Conservation (phyloP, 1,140 invertebrate genomes). For the Epicauta chinensis region DNA sequence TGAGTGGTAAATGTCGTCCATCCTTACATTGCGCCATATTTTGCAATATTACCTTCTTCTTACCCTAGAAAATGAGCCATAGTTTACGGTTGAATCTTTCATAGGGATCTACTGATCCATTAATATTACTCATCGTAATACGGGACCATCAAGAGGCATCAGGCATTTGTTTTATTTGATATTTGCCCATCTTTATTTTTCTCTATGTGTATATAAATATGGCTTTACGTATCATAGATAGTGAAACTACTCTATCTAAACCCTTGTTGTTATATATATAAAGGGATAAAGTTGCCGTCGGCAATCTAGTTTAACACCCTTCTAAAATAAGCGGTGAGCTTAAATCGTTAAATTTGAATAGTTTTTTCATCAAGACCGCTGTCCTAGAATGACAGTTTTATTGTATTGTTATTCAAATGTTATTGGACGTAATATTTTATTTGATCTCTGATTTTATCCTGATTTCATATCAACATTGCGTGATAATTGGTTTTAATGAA, state of each 20-base stretch:
- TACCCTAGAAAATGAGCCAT: conserved; percentile 32
- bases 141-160: conserved; percentile 14
- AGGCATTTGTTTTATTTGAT: conserved; percentile 14
- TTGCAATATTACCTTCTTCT: conserved; percentile 22
- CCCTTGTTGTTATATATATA: neutral
- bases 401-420: conserved; percentile 20
- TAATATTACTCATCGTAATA: conserved; percentile 30
- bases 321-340: conserved; percentile 23
- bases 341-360: conserved; percentile 27
- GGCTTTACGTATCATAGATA: too few species aligned
- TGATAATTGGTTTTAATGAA: too few species aligned
- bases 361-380: conserved; percentile 17
- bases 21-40: conserved; percentile 20
- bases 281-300: conserved; percentile 13
- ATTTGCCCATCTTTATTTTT: too few species aligned
- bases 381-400: conserved; percentile 16
- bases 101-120: conserved; percentile 26
- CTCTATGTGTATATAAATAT: neutral
- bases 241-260: too few species aligned
- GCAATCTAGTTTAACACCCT: conserved; percentile 25
- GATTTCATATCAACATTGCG: too few species aligned
- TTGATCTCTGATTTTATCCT: too few species aligned
- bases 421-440: conserved; percentile 7
- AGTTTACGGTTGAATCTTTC: too few species aligned
- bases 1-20: conserved; percentile 6